These are phyloP conservation scores for Tetragonula clypearis DNA, from an alignment of 1,140 invertebrate species.

Conservation along the genomic window DNA sequence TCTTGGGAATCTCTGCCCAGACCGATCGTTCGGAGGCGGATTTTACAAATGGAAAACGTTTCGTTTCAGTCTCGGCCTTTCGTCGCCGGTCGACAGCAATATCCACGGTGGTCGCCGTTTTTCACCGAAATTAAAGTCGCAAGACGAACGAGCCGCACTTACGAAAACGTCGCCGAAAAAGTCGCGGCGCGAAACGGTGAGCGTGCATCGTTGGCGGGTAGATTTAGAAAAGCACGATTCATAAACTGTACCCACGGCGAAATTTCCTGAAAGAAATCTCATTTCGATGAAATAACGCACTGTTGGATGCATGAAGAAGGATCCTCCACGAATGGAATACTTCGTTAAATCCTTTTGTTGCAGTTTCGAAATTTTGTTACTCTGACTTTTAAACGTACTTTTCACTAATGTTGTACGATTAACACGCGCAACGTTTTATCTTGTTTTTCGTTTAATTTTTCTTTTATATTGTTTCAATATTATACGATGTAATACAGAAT, in stretches of 20 bases:
- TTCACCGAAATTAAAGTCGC: slow-evolving; percentile 45
- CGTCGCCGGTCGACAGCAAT: slow-evolving; percentile 40
- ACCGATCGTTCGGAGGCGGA: slow-evolving; percentile 23
- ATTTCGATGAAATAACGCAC: no score
- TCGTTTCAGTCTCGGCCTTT: slow-evolving; percentile 34
- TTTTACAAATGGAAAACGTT: slow-evolving; percentile 37
- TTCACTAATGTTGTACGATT: no score
- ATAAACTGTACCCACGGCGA: neutral
- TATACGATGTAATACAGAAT: no score
- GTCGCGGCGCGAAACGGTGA: neutral
- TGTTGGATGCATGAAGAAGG: no score
- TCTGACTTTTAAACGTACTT: no score
- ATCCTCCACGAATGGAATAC: no score
- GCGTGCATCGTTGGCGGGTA: neutral
- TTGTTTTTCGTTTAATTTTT: no score
- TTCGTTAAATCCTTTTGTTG: no score
- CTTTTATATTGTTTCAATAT: no score
- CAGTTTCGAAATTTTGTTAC: no score
- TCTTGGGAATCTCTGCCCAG: neutral
- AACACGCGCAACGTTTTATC: no score
- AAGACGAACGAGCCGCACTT: slow-evolving; percentile 43
- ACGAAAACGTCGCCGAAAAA: slow-evolving; percentile 40
- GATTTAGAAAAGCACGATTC: neutral
- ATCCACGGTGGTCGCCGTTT: slow-evolving; percentile 21
- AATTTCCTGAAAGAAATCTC: neutral